These are phyloP conservation scores for Centropyge bicolor DNA, from an alignment of 2,797 vertebrate species.

Conservation along the genomic window DNA sequence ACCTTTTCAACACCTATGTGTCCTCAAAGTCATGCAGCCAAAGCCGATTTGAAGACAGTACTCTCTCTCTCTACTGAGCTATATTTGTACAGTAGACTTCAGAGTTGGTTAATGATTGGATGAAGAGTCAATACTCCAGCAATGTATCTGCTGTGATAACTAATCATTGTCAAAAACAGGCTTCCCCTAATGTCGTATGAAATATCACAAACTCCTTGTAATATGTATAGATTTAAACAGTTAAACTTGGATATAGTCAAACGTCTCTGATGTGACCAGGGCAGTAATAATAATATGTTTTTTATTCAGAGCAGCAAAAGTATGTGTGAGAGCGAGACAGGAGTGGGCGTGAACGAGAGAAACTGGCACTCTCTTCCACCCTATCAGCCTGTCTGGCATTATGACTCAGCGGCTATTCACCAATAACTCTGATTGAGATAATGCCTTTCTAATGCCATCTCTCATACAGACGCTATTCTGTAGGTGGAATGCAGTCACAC, in stretches of 20 bases:
- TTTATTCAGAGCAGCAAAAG: slow-evolving; percentile 17
- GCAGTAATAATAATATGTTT: background rate
- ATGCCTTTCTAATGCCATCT: background rate
- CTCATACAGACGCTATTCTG: background rate
- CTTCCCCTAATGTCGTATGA: background rate
- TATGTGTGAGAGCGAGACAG: background rate
- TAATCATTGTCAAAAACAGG: slow-evolving; percentile 27
- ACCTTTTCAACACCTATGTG: slow-evolving; percentile 24
- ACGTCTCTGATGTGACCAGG: background rate
- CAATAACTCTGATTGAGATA: background rate
- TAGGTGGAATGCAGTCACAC: background rate
- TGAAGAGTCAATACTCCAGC: slow-evolving; percentile 20
- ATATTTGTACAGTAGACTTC: slow-evolving; percentile 24
- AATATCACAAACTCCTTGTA: background rate
- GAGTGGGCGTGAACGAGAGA: slow-evolving; percentile 17
- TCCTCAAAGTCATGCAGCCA: slow-evolving; percentile 9
- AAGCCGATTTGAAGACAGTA: background rate
- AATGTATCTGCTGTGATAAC: slow-evolving; percentile 22
- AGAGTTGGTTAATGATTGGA: slow-evolving; percentile 63
- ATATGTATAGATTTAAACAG: background rate
- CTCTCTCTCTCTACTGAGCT: slow-evolving; percentile 8
- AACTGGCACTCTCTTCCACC: slow-evolving; percentile 17
- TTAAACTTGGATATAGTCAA: background rate
- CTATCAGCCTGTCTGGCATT: slow-evolving; percentile 1
- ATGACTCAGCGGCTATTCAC: slow-evolving; percentile 45